Conservation (phyloP, 2,113 vertebrate genomes). For the Psilopsiagon aurifrons region DNA sequence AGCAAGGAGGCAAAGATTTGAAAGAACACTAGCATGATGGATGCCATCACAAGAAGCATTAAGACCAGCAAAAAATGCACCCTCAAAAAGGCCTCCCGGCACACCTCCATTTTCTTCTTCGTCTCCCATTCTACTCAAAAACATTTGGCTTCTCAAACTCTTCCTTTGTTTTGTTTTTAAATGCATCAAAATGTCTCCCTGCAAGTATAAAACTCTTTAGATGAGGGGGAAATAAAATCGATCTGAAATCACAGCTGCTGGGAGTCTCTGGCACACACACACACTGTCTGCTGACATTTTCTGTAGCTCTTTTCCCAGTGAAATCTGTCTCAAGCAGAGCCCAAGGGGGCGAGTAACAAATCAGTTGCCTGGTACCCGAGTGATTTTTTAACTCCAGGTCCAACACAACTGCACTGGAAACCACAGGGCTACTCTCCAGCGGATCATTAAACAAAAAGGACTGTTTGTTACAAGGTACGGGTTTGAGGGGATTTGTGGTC, state of each 20-base stretch:
- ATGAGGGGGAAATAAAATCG: slow-evolving; percentile 59
- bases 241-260: slow-evolving; percentile 63
- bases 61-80: background rate
- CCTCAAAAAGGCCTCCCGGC: fast-evolving
- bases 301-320: slow-evolving; percentile 64
- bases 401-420: background rate
- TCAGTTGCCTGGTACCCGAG: slow-evolving; percentile 37
- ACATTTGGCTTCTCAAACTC: background rate
- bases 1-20: background rate
- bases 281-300: slow-evolving; percentile 67
- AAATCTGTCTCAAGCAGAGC: slow-evolving; percentile 64
- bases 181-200: slow-evolving; percentile 52
- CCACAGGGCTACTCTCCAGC: background rate
- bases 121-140: background rate
- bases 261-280: slow-evolving; percentile 51
- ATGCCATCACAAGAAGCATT: background rate
- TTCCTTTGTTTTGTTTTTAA: slow-evolving; percentile 14
- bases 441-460: slow-evolving; percentile 21
- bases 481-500: slow-evolving; percentile 23
- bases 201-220: slow-evolving; percentile 57
- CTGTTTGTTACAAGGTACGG: background rate
- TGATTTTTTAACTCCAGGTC: slow-evolving; percentile 47
- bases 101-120: background rate
- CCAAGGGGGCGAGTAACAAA: slow-evolving; percentile 61
- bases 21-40: background rate